phyloP scores from a whole-genome alignment of 2,888 invertebrate genomes.

The Calliopum simillimum region DNA sequence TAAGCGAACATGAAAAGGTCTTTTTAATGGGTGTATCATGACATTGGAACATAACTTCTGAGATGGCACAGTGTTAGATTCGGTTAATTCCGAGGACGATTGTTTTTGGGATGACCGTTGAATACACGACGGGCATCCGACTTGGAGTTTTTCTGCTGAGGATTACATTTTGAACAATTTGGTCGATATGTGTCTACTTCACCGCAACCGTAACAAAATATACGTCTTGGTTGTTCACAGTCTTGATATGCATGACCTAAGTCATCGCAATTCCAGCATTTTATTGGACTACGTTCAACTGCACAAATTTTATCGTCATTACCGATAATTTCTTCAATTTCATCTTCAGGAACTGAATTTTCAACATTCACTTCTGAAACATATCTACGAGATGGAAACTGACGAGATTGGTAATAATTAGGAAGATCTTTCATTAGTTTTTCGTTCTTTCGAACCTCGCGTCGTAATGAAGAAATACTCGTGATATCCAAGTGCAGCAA shows the following conservation, averaged over 20 bases:
- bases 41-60: no score
- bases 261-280: slow-evolving; percentile 12
- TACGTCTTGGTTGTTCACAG: slow-evolving; percentile 1
- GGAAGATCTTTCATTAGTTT: not conserved
- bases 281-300: not conserved
- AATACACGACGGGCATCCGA: not conserved
- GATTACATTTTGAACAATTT: not conserved
- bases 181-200: slow-evolving; percentile 37
- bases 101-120: not conserved
- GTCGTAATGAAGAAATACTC: slow-evolving; percentile 9
- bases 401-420: not conserved
- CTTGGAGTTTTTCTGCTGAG: not conserved
- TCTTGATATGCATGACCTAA: not conserved
- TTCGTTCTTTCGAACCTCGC: slow-evolving; percentile 1
- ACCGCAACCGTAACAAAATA: slow-evolving; percentile 16
- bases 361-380: not conserved
- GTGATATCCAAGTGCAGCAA: not conserved
- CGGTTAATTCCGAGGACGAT: slow-evolving; percentile 13
- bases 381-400: not conserved
- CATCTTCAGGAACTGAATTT: not conserved
- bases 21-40: no score
- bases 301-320: no score
- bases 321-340: no score
- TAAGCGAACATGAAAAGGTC: slow-evolving; percentile 4
- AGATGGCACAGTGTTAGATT: not conserved